A percentile compares a stretch with the other conserved stretches of the same genome.
Conservation (phyloP, 2,888 invertebrate genomes). For the Geotrupes spiniger region DNA sequence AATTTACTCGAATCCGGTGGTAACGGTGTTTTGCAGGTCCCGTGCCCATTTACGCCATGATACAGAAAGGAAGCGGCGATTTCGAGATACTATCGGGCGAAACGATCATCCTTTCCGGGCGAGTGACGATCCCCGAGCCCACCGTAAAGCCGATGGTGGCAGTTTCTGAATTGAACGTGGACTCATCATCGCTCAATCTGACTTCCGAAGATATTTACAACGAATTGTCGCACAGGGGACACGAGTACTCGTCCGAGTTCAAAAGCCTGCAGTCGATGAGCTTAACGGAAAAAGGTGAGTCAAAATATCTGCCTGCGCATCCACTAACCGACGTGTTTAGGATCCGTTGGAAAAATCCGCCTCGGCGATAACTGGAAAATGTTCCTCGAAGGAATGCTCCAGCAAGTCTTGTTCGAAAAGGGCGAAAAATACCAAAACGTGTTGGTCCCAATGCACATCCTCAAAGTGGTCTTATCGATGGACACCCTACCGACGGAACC, state of each 20-base stretch:
- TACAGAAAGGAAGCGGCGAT: conserved; percentile 47
- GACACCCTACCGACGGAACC: conserved; percentile 36
- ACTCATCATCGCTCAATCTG: conserved; percentile 53
- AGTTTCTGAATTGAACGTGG: conserved; percentile 48
- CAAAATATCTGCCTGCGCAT: not conserved
- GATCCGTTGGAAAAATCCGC: conserved; percentile 35
- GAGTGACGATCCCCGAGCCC: conserved; percentile 59
- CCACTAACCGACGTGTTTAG: conserved; percentile 21
- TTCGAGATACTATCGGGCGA: conserved; percentile 54
- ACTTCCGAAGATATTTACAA: conserved; percentile 66
- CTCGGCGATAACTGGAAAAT: conserved; percentile 75
- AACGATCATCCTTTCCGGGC: conserved; percentile 68
- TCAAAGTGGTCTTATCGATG: conserved; percentile 51
- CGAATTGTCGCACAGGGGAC: conserved; percentile 68
- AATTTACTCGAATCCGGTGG: not conserved
- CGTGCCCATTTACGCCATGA: conserved; percentile 47
- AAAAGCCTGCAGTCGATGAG: conserved; percentile 39
- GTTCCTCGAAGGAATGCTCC: conserved; percentile 87
- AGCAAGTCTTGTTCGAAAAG: conserved; percentile 65
- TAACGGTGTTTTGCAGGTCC: conserved; percentile 30
- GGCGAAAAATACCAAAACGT: conserved; percentile 65
- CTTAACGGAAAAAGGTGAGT: conserved; percentile 43
- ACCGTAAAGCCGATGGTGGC: conserved; percentile 56
- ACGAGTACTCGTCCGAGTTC: conserved; percentile 50
- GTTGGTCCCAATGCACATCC: conserved; percentile 65